phyloP scores from a whole-genome alignment of 2,888 invertebrate genomes.

The Carabus problematicus region DNA sequence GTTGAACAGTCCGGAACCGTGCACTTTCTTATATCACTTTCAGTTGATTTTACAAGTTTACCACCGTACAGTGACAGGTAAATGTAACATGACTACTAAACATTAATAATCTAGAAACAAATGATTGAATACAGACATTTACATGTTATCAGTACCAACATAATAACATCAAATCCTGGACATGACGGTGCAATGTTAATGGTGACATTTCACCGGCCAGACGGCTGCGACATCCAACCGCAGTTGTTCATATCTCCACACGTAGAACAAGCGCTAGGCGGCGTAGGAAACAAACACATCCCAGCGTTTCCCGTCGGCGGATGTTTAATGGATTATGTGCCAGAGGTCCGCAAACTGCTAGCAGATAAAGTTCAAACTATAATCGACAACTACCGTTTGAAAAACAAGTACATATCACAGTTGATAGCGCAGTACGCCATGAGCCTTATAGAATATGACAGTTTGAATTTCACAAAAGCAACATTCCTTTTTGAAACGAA shows the following conservation, averaged over 20 bases:
- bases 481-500: slow-evolving; percentile 69
- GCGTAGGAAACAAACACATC: slow-evolving; percentile 50
- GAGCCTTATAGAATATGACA: slow-evolving; percentile 62
- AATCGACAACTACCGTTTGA: slow-evolving; percentile 55
- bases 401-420: slow-evolving; percentile 60
- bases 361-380: slow-evolving; percentile 61
- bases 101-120: no score
- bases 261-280: slow-evolving; percentile 61
- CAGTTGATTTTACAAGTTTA: slow-evolving; percentile 68
- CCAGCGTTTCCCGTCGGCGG: slow-evolving; percentile 59
- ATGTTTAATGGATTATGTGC: slow-evolving; percentile 65
- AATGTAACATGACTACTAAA: slow-evolving; percentile 39
- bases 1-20: slow-evolving; percentile 63
- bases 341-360: slow-evolving; percentile 63
- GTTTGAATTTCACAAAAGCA: slow-evolving; percentile 58
- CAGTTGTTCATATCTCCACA: slow-evolving; percentile 62
- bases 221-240: slow-evolving; percentile 58
- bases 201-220: slow-evolving; percentile 51
- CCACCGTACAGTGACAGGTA: slow-evolving; percentile 61
- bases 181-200: slow-evolving; percentile 51
- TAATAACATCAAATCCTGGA: slow-evolving; percentile 43
- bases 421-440: slow-evolving; percentile 58
- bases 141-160: background rate
- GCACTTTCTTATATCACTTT: slow-evolving; percentile 70
- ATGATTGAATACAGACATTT: background rate